phyloP scores from a whole-genome alignment of 1,140 invertebrate genomes.

The Caerostris darwini region DNA sequence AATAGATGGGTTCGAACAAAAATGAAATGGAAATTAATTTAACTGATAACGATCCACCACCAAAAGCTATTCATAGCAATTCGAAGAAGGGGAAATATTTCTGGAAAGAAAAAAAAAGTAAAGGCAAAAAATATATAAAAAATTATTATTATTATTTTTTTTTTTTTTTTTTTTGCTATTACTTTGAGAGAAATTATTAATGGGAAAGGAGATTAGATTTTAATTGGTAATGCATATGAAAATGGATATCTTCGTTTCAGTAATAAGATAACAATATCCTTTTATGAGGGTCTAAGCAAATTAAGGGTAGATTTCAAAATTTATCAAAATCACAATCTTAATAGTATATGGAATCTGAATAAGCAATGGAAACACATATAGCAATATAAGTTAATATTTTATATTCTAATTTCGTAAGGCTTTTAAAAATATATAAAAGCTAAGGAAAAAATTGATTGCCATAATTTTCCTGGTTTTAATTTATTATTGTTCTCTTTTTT shows the following conservation, averaged over 20 bases:
- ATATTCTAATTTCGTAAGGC: no score
- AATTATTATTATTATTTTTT: not conserved
- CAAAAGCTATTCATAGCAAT: not conserved
- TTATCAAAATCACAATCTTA: no score
- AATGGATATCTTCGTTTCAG: not conserved
- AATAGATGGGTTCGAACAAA: not conserved
- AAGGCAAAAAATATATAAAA: not conserved
- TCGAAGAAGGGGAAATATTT: not conserved
- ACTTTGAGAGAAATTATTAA: not conserved
- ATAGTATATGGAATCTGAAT: no score
- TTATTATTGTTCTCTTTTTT: no score
- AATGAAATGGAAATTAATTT: slow-evolving; percentile 32
- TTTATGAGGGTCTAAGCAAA: no score
- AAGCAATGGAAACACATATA: no score
- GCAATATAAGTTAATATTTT: no score
- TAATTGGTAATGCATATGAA: not conserved
- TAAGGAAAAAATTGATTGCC: no score
- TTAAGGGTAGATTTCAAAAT: no score
- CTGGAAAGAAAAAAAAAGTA: not conserved
- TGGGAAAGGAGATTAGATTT: slow-evolving; percentile 5
- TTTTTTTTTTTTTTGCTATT: not conserved
- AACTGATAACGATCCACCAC: not conserved
- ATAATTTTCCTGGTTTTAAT: no score
- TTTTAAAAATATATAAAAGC: no score
- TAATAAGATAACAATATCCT: no score